Base-by-base conservation (phyloP, 2,113 vertebrate genomes). In the Aptenodytes forsteri region DNA sequence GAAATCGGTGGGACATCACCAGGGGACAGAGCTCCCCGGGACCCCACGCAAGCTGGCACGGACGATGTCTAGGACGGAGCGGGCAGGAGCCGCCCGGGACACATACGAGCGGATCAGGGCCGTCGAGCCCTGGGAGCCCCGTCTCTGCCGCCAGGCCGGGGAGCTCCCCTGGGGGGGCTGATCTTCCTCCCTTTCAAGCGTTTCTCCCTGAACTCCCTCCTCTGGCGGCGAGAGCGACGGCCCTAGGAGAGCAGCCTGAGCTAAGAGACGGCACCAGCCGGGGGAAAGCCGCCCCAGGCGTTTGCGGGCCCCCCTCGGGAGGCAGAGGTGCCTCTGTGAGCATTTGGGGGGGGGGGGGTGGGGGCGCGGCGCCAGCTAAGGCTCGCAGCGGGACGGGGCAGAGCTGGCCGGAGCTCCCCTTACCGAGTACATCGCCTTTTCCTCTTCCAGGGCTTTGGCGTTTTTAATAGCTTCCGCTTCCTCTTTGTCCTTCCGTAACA, bases 381-480 rank as follows among this genome's bases (percentile, higher is more conserved):
- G 16, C n/a, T 10, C 5, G 13, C 30, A 14, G 71, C 3, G 1
- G n/a, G 49, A n/a, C 1, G 9, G 19, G 61, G 20, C 10, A 10
- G 44, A 26, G 10, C 20, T 10, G 20, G 44, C 20, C 3, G 2
- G 46, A 34, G 16, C 5, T 27, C 4, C 8, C 1, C 99, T 98
- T 98, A 99, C 99, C 95, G 99, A 99, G 94, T 99, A 99, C 99
- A 99, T 99, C 65, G 99, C 99, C 95, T 99, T 99, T 90, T 99
- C 99, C 18, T 99, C 99, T 91, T 99, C 99, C 92, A 99, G 91
- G 11, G 99, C 99, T 71, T 99, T 99, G 95, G 99, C 99, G 1
- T 99, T 99, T 79, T 99, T 99, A 93, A 99, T 99, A 62, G 99
- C 99, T 95, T 99, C 99, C 0, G 99, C 99, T 92, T 99, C 99